Conservation (phyloP, 2,888 invertebrate genomes). For the Eurytoma californica region DNA sequence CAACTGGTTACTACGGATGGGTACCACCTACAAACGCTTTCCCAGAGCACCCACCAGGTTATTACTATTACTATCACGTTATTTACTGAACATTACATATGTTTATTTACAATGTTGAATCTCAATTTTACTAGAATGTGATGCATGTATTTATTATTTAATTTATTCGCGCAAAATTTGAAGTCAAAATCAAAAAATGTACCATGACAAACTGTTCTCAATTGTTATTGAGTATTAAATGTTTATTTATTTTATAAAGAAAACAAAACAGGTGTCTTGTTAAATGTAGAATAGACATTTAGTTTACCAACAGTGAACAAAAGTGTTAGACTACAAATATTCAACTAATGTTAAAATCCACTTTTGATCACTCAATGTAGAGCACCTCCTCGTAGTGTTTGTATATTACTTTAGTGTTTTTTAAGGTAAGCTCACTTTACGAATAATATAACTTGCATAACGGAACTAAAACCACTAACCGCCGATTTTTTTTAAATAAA, state of each 20-base stretch:
- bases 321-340: slow-evolving; percentile 9
- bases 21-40: slow-evolving; percentile 87
- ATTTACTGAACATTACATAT: not conserved
- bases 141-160: slow-evolving; percentile 10
- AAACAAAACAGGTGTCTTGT: not conserved
- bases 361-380: slow-evolving; percentile 7
- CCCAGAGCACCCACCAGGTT: slow-evolving; percentile 76
- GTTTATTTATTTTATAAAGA: slow-evolving; percentile 24
- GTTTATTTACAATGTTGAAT: slow-evolving; percentile 20
- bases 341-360: not conserved
- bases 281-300: slow-evolving; percentile 32
- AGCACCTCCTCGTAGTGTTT: not conserved
- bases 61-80: slow-evolving; percentile 26
- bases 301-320: slow-evolving; percentile 8
- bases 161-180: slow-evolving; percentile 6
- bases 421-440: not conserved
- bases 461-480: too few relatives aligned
- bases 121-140: slow-evolving; percentile 1
- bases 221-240: slow-evolving; percentile 35
- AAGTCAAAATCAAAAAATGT: slow-evolving; percentile 28
- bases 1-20: slow-evolving; percentile 95
- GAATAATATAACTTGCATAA: too few relatives aligned
- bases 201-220: slow-evolving; percentile 25
- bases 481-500: too few relatives aligned
- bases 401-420: not conserved